phyloP scores from a whole-genome alignment of 2,113 vertebrate species.

The Macrotus californicus region DNA sequence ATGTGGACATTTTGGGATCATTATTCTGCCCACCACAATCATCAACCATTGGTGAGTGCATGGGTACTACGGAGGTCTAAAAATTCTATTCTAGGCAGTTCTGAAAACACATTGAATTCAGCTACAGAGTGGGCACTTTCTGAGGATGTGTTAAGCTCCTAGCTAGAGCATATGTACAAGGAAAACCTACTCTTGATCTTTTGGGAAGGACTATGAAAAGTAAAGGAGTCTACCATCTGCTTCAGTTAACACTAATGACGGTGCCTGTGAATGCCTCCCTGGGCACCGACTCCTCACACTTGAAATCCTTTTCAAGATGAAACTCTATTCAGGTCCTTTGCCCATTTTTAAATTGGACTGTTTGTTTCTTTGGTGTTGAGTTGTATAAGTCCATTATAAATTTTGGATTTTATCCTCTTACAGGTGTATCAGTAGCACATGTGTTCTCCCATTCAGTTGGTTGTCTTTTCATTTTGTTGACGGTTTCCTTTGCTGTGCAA shows the following conservation, averaged over 20 bases:
- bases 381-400: neutral
- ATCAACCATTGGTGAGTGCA: neutral
- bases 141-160: neutral
- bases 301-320: neutral
- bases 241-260: neutral
- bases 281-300: neutral
- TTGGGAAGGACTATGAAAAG: neutral
- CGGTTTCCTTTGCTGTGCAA: neutral
- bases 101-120: neutral
- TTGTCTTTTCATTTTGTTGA: neutral
- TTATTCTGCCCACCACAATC: neutral
- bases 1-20: neutral
- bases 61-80: neutral
- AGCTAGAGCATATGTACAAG: neutral
- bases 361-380: neutral
- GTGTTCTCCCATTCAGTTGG: neutral
- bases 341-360: neutral
- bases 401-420: neutral
- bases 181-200: neutral
- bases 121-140: neutral
- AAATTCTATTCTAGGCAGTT: neutral
- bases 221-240: neutral
- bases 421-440: neutral
- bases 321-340: neutral
- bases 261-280: neutral